Conservation (phyloP, 2,113 vertebrate species). For the Ancistrus triradiatus region DNA sequence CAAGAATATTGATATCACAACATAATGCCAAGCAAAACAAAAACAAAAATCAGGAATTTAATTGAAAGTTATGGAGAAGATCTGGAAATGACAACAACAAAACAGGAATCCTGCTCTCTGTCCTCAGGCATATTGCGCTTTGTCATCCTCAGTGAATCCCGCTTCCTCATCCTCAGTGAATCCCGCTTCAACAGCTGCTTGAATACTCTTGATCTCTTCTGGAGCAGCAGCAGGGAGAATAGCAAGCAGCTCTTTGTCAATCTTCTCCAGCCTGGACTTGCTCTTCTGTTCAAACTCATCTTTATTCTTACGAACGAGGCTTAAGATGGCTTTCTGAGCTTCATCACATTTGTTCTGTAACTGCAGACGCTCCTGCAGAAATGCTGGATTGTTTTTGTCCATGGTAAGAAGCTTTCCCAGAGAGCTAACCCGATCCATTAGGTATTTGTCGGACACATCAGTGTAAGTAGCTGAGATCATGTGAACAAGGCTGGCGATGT, state of each 20-base stretch:
- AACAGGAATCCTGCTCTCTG: too few species aligned
- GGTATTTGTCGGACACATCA: slow-evolving; percentile 37
- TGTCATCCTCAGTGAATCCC: background rate
- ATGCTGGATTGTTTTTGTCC: background rate
- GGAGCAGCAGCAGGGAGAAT: slow-evolving; percentile 4
- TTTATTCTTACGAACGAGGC: background rate
- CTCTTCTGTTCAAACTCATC: background rate
- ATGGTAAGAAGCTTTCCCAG: background rate
- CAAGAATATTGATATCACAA: too few species aligned
- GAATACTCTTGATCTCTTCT: background rate
- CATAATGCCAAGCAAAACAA: too few species aligned
- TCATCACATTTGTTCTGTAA: slow-evolving; percentile 28
- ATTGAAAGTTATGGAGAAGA: too few species aligned
- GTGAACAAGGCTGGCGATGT: slow-evolving; percentile 45
- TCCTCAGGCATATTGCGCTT: too few species aligned
- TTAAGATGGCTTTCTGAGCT: background rate
- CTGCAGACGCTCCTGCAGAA: background rate
- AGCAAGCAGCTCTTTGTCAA: slow-evolving; percentile 6
- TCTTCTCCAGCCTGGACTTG: background rate
- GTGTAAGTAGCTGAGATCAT: slow-evolving; percentile 46
- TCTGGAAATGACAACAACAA: too few species aligned
- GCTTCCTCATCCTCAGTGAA: background rate
- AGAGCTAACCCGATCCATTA: slow-evolving; percentile 28
- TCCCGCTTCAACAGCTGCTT: background rate
- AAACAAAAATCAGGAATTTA: too few species aligned